Conservation (phyloP, 2,888 invertebrate species). For the Agrotis segetum region DNA sequence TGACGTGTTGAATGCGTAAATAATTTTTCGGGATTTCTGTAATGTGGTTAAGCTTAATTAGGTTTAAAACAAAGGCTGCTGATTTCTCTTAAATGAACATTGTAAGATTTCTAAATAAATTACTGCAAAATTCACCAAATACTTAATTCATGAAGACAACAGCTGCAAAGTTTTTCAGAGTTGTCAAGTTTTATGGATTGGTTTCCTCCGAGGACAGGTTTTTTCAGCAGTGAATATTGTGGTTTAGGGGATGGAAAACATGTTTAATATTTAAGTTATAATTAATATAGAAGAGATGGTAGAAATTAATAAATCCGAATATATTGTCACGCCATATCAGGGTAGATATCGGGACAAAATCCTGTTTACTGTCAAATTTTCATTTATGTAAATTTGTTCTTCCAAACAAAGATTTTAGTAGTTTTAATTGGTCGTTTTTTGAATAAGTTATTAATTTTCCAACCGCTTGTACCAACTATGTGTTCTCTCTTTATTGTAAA, state of each 20-base stretch:
- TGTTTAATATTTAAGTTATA: background rate
- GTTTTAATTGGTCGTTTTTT: too few species aligned
- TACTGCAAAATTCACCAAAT: background rate
- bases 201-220: background rate
- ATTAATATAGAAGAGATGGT: too few species aligned
- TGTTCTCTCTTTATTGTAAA: background rate
- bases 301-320: too few species aligned
- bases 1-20: slow-evolving; percentile 80
- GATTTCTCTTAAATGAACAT: slow-evolving; percentile 14
- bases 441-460: too few species aligned
- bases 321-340: too few species aligned
- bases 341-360: too few species aligned
- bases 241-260: background rate
- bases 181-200: background rate
- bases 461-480: too few species aligned
- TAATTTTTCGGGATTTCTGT: slow-evolving; percentile 66
- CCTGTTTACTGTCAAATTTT: too few species aligned
- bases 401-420: too few species aligned
- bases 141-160: slow-evolving; percentile 1
- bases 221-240: background rate
- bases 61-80: background rate
- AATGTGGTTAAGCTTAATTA: slow-evolving; percentile 37
- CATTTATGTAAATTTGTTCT: too few species aligned
- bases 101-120: slow-evolving; percentile 16
- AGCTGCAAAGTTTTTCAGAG: background rate